Evolutionary conservation across 2,113 vertebrate species (phyloP).

Genomic region (Solea senegalensis): DNA sequence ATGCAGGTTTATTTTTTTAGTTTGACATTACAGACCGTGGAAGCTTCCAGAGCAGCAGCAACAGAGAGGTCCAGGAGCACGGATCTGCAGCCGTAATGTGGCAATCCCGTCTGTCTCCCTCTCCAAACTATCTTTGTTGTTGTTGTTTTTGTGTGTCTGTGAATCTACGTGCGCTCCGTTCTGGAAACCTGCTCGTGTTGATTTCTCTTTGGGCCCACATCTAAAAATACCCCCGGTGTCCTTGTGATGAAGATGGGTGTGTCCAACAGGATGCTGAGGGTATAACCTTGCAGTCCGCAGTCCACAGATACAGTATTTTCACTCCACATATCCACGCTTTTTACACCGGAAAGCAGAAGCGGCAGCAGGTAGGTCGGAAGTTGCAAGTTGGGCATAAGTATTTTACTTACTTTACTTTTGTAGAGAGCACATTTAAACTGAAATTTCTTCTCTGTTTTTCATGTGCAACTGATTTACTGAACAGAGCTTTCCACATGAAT

Average conservation of each 20-base stretch:
- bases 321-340: conserved; percentile 5
- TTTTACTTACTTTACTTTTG: not conserved
- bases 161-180: conserved; percentile 16
- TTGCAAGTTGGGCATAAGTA: not conserved
- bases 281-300: conserved; percentile 57
- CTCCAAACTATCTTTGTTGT: conserved; percentile 3
- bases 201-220: conserved; percentile 22
- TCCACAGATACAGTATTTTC: conserved; percentile 44
- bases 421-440: not conserved
- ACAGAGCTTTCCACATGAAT: conserved; percentile 45
- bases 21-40: not conserved
- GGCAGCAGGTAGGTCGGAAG: conserved; percentile 33
- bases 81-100: not conserved
- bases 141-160: not conserved
- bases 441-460: not conserved
- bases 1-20: too few species aligned
- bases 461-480: not conserved
- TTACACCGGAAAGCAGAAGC: conserved; percentile 3
- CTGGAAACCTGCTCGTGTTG: conserved; percentile 27
- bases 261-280: conserved; percentile 72
- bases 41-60: not conserved
- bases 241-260: conserved; percentile 75
- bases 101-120: conserved; percentile 2
- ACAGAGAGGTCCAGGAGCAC: conserved; percentile 1
- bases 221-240: conserved; percentile 66